Conservation (phyloP, 2,797 vertebrate genomes). For the Platyrinchus mystaceus region DNA sequence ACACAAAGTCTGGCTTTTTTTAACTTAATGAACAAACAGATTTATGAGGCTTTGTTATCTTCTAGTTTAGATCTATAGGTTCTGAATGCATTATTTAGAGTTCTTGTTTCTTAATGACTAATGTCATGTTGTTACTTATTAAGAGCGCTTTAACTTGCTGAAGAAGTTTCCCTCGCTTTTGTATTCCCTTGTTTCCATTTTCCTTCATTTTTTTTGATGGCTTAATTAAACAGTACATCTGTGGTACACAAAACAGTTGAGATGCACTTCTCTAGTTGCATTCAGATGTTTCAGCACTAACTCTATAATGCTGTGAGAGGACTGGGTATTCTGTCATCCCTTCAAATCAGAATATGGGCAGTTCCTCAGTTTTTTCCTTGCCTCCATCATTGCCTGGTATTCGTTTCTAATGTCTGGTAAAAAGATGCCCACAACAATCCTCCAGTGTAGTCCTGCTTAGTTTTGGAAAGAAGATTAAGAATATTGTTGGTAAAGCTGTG, state of each 20-base stretch:
- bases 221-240: conserved; percentile 48
- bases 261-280: not conserved
- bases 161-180: conserved; percentile 67
- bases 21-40: conserved; percentile 91
- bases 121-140: conserved; percentile 78
- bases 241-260: not conserved
- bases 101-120: conserved; percentile 78
- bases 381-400: not conserved
- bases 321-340: not conserved
- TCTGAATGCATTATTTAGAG: conserved; percentile 75
- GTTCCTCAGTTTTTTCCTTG: not conserved
- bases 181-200: conserved; percentile 37
- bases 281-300: not conserved
- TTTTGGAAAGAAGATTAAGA: not conserved
- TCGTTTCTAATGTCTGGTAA: not conserved
- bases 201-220: not conserved
- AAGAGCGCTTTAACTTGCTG: conserved; percentile 74
- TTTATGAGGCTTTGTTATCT: conserved; percentile 81
- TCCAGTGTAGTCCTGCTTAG: not conserved
- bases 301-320: not conserved
- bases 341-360: not conserved
- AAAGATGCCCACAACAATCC: not conserved
- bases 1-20: conserved; percentile 84
- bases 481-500: not conserved
- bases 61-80: conserved; percentile 79